A percentile compares a stretch with the other conserved stretches of the same genome.
Conservation (phyloP, 1,140 invertebrate species). For the Saccostrea echinata region DNA sequence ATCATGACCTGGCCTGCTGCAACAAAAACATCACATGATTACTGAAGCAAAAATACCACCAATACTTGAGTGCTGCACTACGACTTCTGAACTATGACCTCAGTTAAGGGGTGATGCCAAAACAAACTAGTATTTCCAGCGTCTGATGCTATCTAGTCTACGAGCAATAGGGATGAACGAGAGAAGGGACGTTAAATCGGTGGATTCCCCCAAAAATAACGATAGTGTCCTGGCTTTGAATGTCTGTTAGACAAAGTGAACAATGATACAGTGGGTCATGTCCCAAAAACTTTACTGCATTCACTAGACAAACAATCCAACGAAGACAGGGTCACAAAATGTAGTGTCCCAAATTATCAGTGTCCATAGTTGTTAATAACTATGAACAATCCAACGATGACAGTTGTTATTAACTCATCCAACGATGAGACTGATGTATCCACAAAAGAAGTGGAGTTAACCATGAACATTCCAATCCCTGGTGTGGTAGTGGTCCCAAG, state of each 20-base stretch:
- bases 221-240: slow-evolving; percentile 2
- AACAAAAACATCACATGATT: slow-evolving; percentile 28
- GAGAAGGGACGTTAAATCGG: background rate
- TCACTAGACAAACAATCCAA: background rate
- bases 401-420: background rate
- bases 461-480: too few species aligned
- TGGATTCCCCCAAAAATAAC: background rate
- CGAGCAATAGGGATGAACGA: slow-evolving; percentile 22
- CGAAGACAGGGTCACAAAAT: background rate
- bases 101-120: slow-evolving; percentile 25
- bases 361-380: slow-evolving; percentile 3
- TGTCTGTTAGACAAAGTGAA: background rate
- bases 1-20: slow-evolving; percentile 29
- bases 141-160: slow-evolving; percentile 24
- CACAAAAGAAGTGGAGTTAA: background rate
- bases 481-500: background rate
- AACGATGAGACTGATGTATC: background rate
- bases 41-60: slow-evolving; percentile 30
- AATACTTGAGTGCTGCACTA: slow-evolving; percentile 38
- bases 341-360: background rate
- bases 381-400: background rate
- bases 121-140: slow-evolving; percentile 5
- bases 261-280: background rate
- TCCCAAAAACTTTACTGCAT: background rate
- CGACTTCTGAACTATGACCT: slow-evolving; percentile 25